Conservation (phyloP, 1,140 invertebrate species). For the Sycophaga agraensis region DNA sequence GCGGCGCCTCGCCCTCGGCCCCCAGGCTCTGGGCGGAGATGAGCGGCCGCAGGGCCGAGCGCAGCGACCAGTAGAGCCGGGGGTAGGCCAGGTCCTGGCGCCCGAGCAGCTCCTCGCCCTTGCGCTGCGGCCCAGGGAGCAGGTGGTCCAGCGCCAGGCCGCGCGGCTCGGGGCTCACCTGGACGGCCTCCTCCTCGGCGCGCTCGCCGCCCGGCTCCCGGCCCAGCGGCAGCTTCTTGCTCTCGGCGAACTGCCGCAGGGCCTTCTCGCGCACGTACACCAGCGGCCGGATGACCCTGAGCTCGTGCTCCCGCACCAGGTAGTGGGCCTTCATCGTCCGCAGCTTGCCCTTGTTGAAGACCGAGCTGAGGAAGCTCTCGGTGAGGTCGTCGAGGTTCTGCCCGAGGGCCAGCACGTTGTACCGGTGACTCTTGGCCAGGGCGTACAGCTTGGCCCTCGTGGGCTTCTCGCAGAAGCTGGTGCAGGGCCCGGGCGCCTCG, state of each 20-base stretch:
- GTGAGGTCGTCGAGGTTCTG: constrained; percentile 86
- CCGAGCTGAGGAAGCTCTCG: constrained; percentile 79
- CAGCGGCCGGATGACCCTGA: constrained; percentile 84
- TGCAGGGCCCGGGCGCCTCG: constrained; percentile 12
- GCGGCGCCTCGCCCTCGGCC: constrained; percentile 24
- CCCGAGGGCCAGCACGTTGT: constrained; percentile 83
- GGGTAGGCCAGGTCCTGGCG: constrained; percentile 78
- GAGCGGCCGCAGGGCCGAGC: constrained; percentile 70
- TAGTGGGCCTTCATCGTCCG: constrained; percentile 84
- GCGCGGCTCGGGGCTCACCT: constrained; percentile 48
- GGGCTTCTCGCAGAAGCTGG: constrained; percentile 68
- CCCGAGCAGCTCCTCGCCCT: constrained; percentile 69
- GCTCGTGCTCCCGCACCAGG: constrained; percentile 71
- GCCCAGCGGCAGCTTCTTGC: constrained; percentile 68
- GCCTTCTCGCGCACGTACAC: constrained; percentile 82
- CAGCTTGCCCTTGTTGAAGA: constrained; percentile 79
- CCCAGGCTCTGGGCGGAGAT: constrained; percentile 54
- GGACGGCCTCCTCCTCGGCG: constrained; percentile 66
- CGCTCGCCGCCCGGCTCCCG: constrained; percentile 62
- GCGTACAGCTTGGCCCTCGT: constrained; percentile 75
- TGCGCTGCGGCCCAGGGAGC: constrained; percentile 8
- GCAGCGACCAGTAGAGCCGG: constrained; percentile 68
- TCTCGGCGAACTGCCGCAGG: constrained; percentile 69
- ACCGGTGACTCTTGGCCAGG: constrained; percentile 73
- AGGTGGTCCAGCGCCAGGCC: too few relatives aligned